These are phyloP conservation scores for Shargacucullia verbasci DNA, from an alignment of 2,888 invertebrate species.

Conservation along the genomic window DNA sequence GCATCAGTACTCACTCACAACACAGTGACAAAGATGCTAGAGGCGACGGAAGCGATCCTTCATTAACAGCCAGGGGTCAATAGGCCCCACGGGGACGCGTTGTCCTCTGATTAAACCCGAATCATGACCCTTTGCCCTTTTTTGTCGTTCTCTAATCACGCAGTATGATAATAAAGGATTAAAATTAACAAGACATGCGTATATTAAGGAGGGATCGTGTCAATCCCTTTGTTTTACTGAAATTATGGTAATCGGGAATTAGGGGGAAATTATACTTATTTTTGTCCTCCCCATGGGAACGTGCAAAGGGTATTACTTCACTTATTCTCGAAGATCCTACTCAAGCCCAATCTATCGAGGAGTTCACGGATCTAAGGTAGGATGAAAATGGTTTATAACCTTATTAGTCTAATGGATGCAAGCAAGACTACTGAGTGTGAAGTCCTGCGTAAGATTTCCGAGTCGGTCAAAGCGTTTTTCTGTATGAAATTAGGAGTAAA, in stretches of 20 bases:
- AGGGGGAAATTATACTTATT: constrained; percentile 7
- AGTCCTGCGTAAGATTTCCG: no score
- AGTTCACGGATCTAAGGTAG: no score
- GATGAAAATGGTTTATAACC: no score
- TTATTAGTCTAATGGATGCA: no score
- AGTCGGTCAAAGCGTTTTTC: no score
- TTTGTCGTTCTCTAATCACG: constrained; percentile 69
- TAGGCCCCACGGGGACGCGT: constrained; percentile 63
- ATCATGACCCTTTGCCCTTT: constrained; percentile 66
- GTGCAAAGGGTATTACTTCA: no score
- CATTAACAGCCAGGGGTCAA: constrained; percentile 81
- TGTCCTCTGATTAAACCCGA: constrained; percentile 70
- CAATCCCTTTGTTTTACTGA: constrained; percentile 44
- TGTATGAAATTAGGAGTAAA: no score
- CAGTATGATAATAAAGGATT: constrained; percentile 62
- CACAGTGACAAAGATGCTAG: constrained; percentile 72
- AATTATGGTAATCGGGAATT: constrained; percentile 36
- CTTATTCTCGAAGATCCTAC: no score
- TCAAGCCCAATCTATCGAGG: no score
- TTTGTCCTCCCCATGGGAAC: background rate
- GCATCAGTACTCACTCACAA: constrained; percentile 47
- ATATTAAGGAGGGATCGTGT: constrained; percentile 17
- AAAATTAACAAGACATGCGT: constrained; percentile 48
- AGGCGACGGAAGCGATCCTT: constrained; percentile 74
- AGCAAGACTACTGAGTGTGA: no score